Evolutionary conservation across 2,113 vertebrate species (phyloP).

Genomic region (Tetrax tetrax): DNA sequence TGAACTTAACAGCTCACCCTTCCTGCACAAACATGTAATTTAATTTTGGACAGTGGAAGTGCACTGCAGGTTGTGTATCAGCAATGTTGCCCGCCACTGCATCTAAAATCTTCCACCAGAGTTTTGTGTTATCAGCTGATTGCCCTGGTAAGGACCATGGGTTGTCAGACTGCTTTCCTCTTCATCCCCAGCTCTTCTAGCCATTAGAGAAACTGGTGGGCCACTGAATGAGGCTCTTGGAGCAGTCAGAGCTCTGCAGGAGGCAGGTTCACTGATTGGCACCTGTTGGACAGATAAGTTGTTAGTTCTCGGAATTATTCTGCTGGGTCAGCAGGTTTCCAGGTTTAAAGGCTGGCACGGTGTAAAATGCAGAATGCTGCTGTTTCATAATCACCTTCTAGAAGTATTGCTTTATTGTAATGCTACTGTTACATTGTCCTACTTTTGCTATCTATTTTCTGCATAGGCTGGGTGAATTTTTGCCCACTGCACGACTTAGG

Average conservation of each 20-base stretch:
- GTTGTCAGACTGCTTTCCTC: neutral
- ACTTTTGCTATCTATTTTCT: conserved; percentile 41
- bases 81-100: neutral
- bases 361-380: neutral
- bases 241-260: neutral
- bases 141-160: rapidly evolving
- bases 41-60: neutral
- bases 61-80: neutral
- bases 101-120: neutral
- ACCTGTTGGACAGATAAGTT: neutral
- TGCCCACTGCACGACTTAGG: neutral
- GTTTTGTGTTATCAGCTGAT: neutral
- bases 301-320: neutral
- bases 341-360: neutral
- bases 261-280: neutral
- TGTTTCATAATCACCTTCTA: conserved; percentile 49
- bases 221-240: neutral
- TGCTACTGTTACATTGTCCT: conserved; percentile 41
- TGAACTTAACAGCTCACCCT: neutral
- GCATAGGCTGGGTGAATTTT: conserved; percentile 6
- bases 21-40: neutral
- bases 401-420: conserved; percentile 28
- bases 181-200: neutral
- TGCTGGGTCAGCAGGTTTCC: conserved; percentile 34
- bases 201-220: neutral